These are phyloP conservation scores for Herpailurus yagouaroundi DNA, from an alignment of 2,113 vertebrate genomes.

Conservation along the genomic window DNA sequence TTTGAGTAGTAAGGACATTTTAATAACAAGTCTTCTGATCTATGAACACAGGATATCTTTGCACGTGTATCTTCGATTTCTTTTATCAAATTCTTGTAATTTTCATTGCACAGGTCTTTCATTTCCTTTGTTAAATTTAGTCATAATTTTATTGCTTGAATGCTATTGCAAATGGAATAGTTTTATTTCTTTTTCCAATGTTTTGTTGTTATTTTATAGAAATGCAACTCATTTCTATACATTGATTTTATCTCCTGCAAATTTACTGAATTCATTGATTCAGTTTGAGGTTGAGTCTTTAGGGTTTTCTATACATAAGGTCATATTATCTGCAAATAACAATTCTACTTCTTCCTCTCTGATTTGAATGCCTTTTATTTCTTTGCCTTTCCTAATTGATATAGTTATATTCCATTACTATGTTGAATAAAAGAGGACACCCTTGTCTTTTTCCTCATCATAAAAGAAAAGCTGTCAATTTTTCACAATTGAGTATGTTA, in stretches of 20 bases:
- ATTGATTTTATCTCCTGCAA: background rate
- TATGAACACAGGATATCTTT: background rate
- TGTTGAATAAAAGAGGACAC: background rate
- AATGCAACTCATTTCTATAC: background rate
- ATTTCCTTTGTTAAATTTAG: background rate
- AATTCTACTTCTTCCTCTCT: background rate
- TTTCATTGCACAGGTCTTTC: background rate
- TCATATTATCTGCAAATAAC: background rate
- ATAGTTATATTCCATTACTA: background rate
- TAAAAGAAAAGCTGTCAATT: background rate
- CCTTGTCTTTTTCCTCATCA: background rate
- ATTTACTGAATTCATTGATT: background rate
- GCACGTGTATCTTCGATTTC: background rate
- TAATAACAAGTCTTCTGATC: background rate
- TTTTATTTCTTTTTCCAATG: background rate
- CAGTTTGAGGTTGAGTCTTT: background rate
- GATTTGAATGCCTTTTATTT: background rate
- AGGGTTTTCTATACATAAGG: background rate
- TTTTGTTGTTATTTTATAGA: background rate
- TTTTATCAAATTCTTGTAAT: background rate
- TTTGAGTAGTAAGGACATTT: background rate
- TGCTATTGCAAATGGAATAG: background rate
- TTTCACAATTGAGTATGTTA: background rate
- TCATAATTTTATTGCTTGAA: background rate
- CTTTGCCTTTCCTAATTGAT: background rate